These are phyloP conservation scores for Mesitornis unicolor DNA, from an alignment of 2,113 vertebrate species.

Conservation along the genomic window DNA sequence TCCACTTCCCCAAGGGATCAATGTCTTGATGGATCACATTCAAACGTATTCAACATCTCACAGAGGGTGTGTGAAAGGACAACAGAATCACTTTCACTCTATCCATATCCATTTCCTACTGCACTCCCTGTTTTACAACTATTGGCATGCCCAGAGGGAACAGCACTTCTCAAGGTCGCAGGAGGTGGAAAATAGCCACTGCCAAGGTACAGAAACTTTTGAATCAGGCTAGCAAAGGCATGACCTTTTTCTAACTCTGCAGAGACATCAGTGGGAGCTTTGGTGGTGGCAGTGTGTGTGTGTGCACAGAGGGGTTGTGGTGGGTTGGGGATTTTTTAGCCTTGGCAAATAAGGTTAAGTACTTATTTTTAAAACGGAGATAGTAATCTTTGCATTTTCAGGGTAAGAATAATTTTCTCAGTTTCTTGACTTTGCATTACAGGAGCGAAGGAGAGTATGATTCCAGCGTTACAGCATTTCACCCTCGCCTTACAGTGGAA, in stretches of 20 bases:
- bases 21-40: constrained; percentile 80
- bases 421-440: neutral
- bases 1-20: constrained; percentile 70
- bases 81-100: constrained; percentile 75
- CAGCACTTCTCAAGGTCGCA: constrained; percentile 74
- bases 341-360: neutral
- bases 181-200: constrained; percentile 44
- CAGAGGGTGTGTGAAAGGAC: constrained; percentile 72
- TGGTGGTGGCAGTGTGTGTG: neutral
- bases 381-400: neutral
- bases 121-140: constrained; percentile 70
- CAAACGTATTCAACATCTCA: constrained; percentile 74
- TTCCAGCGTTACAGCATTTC: accelerated
- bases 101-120: constrained; percentile 75
- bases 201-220: constrained; percentile 51
- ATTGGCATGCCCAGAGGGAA: constrained; percentile 73
- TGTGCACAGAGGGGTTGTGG: neutral
- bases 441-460: neutral
- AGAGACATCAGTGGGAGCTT: neutral
- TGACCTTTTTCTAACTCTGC: neutral
- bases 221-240: neutral
- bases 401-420: neutral
- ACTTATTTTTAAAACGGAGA: neutral
- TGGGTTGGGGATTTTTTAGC: neutral
- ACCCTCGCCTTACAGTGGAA: neutral